A percentile compares a stretch with the other conserved stretches of the same genome.
Evolutionary conservation across 2,888 invertebrate species (phyloP).

Genomic region (Stenichneumon culpator): DNA sequence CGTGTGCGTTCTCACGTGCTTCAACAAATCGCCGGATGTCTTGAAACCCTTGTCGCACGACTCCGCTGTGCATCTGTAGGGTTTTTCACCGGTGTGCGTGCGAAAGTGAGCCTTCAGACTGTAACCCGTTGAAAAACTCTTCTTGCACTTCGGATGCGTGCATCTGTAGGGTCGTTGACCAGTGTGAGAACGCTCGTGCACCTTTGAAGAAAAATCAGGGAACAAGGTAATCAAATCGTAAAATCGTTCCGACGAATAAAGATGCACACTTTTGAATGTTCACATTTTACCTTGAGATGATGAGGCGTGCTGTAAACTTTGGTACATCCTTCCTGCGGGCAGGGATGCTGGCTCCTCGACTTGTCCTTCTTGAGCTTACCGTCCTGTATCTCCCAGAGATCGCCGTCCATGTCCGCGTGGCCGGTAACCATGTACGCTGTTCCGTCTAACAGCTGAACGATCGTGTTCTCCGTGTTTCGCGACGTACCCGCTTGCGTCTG

Average conservation of each 20-base stretch:
- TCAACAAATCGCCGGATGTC: conserved; percentile 88
- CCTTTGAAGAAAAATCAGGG: conserved; percentile 80
- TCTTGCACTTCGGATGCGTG: conserved; percentile 85
- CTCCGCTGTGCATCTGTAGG: conserved; percentile 87
- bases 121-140: conserved; percentile 86
- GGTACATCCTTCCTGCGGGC: conserved; percentile 85
- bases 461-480: conserved; percentile 75
- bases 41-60: conserved; percentile 87
- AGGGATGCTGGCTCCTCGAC: conserved; percentile 80
- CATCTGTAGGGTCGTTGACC: conserved; percentile 86
- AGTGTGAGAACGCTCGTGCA: conserved; percentile 86
- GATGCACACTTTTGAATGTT: neutral
- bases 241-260: neutral
- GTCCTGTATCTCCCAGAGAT: conserved; percentile 79
- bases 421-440: conserved; percentile 80
- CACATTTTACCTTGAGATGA: conserved; percentile 85
- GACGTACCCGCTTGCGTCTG: conserved; percentile 71
- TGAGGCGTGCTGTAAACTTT: conserved; percentile 86
- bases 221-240: neutral
- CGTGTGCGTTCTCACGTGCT: conserved; percentile 88
- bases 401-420: conserved; percentile 76
- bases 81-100: conserved; percentile 88
- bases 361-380: conserved; percentile 77
- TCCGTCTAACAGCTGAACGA: conserved; percentile 80
- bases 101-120: conserved; percentile 87